Percentiles rank a stretch among this genome's conserved stretches.
phyloP scores from a whole-genome alignment of 2,797 vertebrate genomes.

The Lithobates sylvaticus region DNA sequence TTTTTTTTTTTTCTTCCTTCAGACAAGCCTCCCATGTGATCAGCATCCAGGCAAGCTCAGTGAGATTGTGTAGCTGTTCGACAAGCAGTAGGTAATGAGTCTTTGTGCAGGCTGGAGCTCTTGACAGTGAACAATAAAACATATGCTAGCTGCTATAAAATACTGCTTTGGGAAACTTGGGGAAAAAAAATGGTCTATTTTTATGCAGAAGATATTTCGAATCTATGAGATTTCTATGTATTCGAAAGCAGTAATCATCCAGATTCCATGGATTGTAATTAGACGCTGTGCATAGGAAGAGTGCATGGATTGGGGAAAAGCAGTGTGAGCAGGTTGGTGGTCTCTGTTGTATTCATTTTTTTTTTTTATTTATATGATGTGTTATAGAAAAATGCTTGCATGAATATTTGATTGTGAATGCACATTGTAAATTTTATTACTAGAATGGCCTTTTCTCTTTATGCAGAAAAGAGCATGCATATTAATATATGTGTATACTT shows the following conservation, averaged over 20 bases:
- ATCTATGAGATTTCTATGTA: neutral
- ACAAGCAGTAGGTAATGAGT: conserved; percentile 96
- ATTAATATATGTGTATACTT: too few species aligned
- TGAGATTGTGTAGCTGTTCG: conserved; percentile 86
- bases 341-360: conserved; percentile 22
- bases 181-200: conserved; percentile 75
- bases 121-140: conserved; percentile 91
- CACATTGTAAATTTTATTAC: neutral
- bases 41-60: conserved; percentile 89
- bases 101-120: conserved; percentile 92
- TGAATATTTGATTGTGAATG: neutral
- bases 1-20: conserved; percentile 59
- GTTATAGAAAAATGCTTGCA: neutral
- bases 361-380: conserved; percentile 48
- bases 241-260: neutral
- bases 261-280: conserved; percentile 70
- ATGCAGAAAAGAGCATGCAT: too few species aligned
- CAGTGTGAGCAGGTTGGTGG: conserved; percentile 90
- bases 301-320: conserved; percentile 81
- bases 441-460: too few species aligned
- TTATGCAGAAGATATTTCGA: conserved; percentile 56
- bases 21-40: conserved; percentile 96
- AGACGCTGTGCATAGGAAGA: conserved; percentile 83
- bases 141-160: conserved; percentile 87
- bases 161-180: conserved; percentile 82